Percentiles rank a stretch among this genome's conserved stretches.
phyloP scores from a whole-genome alignment of 2,797 vertebrate species.

The Alfaro cultratus region DNA sequence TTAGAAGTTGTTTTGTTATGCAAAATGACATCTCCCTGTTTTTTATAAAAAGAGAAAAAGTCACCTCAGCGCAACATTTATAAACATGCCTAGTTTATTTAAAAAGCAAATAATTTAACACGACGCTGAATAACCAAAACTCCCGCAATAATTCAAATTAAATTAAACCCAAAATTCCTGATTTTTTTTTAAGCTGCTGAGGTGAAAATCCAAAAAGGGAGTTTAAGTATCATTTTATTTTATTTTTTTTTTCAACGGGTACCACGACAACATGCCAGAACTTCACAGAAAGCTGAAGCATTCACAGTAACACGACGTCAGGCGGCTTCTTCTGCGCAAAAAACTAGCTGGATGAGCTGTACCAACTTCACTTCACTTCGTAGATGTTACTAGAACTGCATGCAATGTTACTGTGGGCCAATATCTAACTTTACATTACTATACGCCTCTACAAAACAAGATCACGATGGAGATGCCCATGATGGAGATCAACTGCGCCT shows the following conservation, averaged over 20 bases:
- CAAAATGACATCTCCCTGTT: slow-evolving; percentile 36
- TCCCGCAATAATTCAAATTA: not conserved
- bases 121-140: not conserved
- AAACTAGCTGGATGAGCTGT: slow-evolving; percentile 22
- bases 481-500: not conserved
- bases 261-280: slow-evolving; percentile 64
- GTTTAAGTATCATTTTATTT: not conserved
- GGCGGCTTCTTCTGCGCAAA: slow-evolving; percentile 21
- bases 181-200: slow-evolving; percentile 19
- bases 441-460: slow-evolving; percentile 27
- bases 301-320: slow-evolving; percentile 67
- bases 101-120: slow-evolving; percentile 9
- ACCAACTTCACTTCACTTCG: slow-evolving; percentile 32
- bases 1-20: slow-evolving; percentile 29
- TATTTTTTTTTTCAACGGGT: slow-evolving; percentile 17
- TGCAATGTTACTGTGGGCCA: slow-evolving; percentile 51
- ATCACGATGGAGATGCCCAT: slow-evolving; percentile 20
- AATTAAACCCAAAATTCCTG: not conserved
- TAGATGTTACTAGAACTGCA: slow-evolving; percentile 46
- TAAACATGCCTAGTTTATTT: slow-evolving; percentile 24
- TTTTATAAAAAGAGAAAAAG: slow-evolving; percentile 25
- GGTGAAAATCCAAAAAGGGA: slow-evolving; percentile 43
- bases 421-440: slow-evolving; percentile 9
- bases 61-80: slow-evolving; percentile 55
- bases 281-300: slow-evolving; percentile 51